Evolutionary conservation across 2,888 invertebrate species (phyloP), one percentile per base, ranked within the genome.

Genomic region (Norana najaformis): DNA sequence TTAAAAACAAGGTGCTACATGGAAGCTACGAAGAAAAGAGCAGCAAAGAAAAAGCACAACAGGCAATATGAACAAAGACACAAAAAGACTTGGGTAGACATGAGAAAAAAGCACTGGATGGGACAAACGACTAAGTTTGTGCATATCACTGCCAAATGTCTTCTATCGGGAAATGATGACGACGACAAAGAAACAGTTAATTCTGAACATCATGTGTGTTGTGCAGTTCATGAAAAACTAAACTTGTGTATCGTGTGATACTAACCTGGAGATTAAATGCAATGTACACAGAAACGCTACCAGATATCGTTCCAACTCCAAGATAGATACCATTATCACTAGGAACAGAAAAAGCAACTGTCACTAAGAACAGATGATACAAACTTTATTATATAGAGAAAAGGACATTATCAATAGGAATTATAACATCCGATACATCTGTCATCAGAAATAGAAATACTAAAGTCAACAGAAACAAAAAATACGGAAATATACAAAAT

Each of bases 311-410:
- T 18, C 98, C 99, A 34, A 98, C 96, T 53, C 94, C 95, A 2
- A 98, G 96, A 95, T 97, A 99, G 91, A 97, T 96, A 0, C 99
- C 99, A 95, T 99, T 98, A 94, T 98, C 97, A 91, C 95, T 95
- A 39, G 97, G 93, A 93, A 30, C 36, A 91, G 35, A 41, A 90
- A n/a, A n/a, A n/a, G n/a, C n/a, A n/a, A n/a, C n/a, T n/a, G n/a
- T n/a, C n/a, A n/a, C n/a, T n/a, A n/a, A n/a, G n/a, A n/a, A 89
- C 69, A 89, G 30, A 69, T 11, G 1, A 69, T 16, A 69, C 6
- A 6, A 8, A n/a, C 13, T 8, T 8, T n/a, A n/a, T 41, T 69
- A n/a, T 8, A 69, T 11, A 69, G 0, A 69, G 69, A 69, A 53
- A 23, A 16, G 1, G 1, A 6, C 11, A 47, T 47, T 69, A n/a